phyloP scores from a whole-genome alignment of 1,140 invertebrate genomes.

The Drosophila repletoides region DNA sequence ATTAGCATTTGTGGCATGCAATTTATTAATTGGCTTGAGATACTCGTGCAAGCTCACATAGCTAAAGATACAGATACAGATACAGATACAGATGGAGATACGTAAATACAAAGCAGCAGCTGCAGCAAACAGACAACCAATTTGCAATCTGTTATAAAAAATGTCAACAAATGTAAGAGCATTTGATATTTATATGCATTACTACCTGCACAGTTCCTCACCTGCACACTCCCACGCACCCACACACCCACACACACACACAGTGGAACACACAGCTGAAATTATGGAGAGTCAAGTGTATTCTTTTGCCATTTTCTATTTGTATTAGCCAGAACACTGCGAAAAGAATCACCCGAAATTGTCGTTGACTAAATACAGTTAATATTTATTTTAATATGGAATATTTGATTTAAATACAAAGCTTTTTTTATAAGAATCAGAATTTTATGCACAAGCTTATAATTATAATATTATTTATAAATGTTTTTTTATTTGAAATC shows the following conservation, averaged over 20 bases:
- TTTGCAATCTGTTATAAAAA: constrained; percentile 76
- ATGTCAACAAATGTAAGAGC: constrained; percentile 53
- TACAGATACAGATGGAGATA: not conserved
- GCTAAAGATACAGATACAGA: constrained; percentile 3
- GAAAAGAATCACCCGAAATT: too few relatives aligned
- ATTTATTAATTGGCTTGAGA: constrained; percentile 42
- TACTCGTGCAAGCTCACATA: not conserved
- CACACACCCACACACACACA: not conserved
- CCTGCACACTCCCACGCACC: not conserved
- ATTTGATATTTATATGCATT: constrained; percentile 65
- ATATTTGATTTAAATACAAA: too few relatives aligned
- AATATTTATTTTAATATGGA: too few relatives aligned
- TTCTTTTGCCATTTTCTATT: constrained; percentile 29
- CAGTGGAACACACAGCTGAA: not conserved
- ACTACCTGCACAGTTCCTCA: constrained; percentile 35
- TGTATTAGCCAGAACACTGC: constrained; percentile 9
- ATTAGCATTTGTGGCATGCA: constrained; percentile 19
- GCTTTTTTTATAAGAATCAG: too few relatives aligned
- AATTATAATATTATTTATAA: too few relatives aligned
- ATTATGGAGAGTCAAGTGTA: constrained; percentile 27
- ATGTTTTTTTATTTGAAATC: too few relatives aligned
- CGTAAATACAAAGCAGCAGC: constrained; percentile 47
- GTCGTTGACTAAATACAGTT: too few relatives aligned
- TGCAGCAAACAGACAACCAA: constrained; percentile 58
- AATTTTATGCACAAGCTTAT: too few relatives aligned